These are phyloP conservation scores for Itoplectis maculator DNA, from an alignment of 2,888 invertebrate species.

Conservation along the genomic window DNA sequence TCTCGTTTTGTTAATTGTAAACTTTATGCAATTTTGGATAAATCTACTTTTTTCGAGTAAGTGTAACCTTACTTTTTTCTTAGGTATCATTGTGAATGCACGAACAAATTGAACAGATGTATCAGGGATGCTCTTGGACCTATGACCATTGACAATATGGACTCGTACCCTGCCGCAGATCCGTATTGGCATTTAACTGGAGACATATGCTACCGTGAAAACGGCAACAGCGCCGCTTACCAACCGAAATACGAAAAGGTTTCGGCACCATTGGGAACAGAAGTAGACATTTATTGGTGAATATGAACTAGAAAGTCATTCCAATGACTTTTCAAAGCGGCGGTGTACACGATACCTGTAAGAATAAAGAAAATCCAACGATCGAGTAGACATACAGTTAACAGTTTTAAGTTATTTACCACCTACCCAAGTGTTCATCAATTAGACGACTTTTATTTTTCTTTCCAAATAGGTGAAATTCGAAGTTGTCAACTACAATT, in stretches of 20 bases:
- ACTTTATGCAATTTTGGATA: not conserved
- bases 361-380: no score
- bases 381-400: no score
- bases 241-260: not conserved
- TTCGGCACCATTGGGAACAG: not conserved
- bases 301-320: not conserved
- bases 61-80: no score
- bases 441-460: no score
- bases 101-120: not conserved
- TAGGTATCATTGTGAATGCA: conserved; percentile 1
- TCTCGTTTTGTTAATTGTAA: not conserved
- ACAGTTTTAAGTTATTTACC: no score
- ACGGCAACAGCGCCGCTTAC: not conserved
- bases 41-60: not conserved
- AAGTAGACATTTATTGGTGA: conserved; percentile 9
- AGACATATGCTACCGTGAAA: not conserved
- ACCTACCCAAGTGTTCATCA: no score
- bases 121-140: not conserved
- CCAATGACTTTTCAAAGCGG: not conserved
- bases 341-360: no score
- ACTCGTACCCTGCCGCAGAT: not conserved
- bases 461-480: no score
- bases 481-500: no score
- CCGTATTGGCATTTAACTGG: not conserved
- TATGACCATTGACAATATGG: not conserved